Evolutionary conservation across 1,140 invertebrate genomes (phyloP).

Genomic region (Acromyrmex charruanus): DNA sequence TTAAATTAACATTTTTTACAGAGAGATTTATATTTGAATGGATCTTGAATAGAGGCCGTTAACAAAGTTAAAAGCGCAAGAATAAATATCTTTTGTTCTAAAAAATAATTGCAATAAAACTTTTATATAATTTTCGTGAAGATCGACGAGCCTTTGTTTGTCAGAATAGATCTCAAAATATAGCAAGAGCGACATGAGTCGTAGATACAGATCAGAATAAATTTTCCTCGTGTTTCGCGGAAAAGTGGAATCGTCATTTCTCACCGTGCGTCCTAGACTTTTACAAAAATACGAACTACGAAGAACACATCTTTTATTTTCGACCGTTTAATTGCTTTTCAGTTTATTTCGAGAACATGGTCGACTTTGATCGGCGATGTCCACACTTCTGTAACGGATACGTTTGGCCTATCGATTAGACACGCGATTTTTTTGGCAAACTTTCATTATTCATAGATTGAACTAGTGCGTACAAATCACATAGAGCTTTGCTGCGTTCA

Average conservation of each 20-base stretch:
- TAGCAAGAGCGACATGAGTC: background rate
- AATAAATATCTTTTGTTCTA: background rate
- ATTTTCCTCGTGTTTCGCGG: background rate
- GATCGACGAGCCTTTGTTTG: background rate
- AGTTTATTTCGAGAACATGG: constrained; percentile 38
- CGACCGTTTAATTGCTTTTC: constrained; percentile 12
- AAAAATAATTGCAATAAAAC: background rate
- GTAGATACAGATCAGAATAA: background rate
- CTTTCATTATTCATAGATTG: background rate
- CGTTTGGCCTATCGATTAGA: background rate
- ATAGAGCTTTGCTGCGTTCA: too few species aligned
- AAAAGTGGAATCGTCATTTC: background rate
- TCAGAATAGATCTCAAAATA: constrained; percentile 11
- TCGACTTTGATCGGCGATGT: constrained; percentile 15
- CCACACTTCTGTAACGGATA: background rate
- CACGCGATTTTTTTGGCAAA: background rate
- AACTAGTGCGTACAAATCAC: background rate
- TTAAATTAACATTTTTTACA: too few species aligned
- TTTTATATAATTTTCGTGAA: background rate
- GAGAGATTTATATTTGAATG: too few species aligned
- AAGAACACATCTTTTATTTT: constrained; percentile 27
- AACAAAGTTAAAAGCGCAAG: background rate
- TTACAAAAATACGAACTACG: constrained; percentile 47
- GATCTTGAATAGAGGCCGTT: too few species aligned
- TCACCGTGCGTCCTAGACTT: background rate